phyloP scores from a whole-genome alignment of 1,140 invertebrate genomes.

The Geopemphigus sp. region DNA sequence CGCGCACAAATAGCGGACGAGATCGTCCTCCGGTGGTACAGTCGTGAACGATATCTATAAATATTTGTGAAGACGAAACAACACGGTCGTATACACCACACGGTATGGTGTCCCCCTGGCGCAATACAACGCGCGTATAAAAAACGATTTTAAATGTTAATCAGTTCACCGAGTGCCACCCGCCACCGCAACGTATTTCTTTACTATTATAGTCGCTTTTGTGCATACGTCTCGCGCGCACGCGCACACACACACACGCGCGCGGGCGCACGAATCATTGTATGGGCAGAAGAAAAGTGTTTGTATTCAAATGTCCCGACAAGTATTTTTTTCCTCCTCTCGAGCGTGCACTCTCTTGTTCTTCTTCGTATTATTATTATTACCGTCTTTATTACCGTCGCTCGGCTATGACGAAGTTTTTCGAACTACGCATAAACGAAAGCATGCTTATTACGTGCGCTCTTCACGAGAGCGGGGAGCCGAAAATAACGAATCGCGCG shows the following conservation, averaged over 20 bases:
- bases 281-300: conserved; percentile 14
- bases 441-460: too few relatives aligned
- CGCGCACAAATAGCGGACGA: not conserved
- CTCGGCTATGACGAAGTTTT: not conserved
- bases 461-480: too few relatives aligned
- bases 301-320: conserved; percentile 34
- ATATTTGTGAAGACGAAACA: conserved; percentile 37
- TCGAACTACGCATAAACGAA: not conserved
- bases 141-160: conserved; percentile 30
- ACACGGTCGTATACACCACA: not conserved
- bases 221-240: too few relatives aligned
- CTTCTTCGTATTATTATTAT: conserved; percentile 1
- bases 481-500: too few relatives aligned
- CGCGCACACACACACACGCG: too few relatives aligned
- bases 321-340: not conserved
- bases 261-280: not conserved
- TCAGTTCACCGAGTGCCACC: conserved; percentile 14
- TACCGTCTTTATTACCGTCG: not conserved
- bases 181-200: not conserved
- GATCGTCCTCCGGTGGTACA: not conserved
- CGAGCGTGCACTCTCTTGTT: not conserved
- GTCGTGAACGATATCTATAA: conserved; percentile 19
- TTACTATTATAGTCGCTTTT: conserved; percentile 3
- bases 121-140: too few relatives aligned
- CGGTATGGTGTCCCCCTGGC: not conserved